These are phyloP conservation scores for Protosalanx chinensis DNA, from an alignment of 2,797 vertebrate genomes.

Conservation along the genomic window DNA sequence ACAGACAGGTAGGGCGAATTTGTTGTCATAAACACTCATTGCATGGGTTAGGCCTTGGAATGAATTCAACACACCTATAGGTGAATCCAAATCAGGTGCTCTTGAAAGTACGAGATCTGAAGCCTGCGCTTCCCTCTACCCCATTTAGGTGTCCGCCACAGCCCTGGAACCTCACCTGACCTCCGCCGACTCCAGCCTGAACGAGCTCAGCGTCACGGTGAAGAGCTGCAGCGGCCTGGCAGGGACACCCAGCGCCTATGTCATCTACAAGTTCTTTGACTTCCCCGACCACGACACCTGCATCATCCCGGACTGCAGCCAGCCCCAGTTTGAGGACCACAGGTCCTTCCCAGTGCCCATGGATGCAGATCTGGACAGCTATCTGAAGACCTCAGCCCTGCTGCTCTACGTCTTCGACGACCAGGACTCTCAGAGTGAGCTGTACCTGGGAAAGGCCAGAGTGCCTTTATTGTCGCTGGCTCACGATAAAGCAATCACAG, in stretches of 20 bases:
- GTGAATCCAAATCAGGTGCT: no score
- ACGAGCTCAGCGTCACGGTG: conserved; percentile 79
- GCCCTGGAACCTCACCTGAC: conserved; percentile 19
- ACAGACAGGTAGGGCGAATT: conserved; percentile 39
- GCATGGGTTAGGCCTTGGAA: no score
- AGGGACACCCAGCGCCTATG: conserved; percentile 76
- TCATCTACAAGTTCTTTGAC: conserved; percentile 85
- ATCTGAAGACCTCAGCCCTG: conserved; percentile 77
- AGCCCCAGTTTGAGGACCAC: conserved; percentile 79
- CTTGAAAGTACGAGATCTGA: not conserved
- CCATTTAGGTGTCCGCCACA: conserved; percentile 20
- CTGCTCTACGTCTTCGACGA: conserved; percentile 85
- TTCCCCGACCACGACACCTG: conserved; percentile 82
- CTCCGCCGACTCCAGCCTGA: conserved; percentile 62
- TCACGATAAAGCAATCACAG: conserved; percentile 73
- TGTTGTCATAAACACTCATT: not conserved
- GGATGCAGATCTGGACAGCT: conserved; percentile 76
- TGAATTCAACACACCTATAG: no score
- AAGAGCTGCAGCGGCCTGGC: conserved; percentile 74
- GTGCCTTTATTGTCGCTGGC: conserved; percentile 80
- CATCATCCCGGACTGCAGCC: conserved; percentile 67
- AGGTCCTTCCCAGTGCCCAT: conserved; percentile 75
- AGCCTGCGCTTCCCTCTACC: not conserved
- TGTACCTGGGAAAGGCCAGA: conserved; percentile 80
- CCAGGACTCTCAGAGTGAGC: conserved; percentile 68